Percentiles rank a stretch among this genome's conserved stretches.
phyloP scores from a whole-genome alignment of 1,140 invertebrate genomes.

The Anastrepha obliqua region DNA sequence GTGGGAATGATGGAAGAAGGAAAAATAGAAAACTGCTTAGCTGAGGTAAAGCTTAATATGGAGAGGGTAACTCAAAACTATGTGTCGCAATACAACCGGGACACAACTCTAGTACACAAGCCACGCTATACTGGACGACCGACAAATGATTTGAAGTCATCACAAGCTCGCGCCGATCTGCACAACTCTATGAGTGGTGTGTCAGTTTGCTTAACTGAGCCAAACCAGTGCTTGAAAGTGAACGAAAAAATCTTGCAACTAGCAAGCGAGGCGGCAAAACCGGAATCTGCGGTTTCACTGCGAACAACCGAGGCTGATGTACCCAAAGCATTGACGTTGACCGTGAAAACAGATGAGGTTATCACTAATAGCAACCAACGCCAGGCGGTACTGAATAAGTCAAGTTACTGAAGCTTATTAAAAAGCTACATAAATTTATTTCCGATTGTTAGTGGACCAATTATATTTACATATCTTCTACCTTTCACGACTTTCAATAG shows the following conservation, averaged over 20 bases:
- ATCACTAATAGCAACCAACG: too few relatives aligned
- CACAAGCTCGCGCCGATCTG: neutral
- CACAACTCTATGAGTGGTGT: neutral
- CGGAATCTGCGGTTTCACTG: neutral
- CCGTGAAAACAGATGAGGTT: too few relatives aligned
- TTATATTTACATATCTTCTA: too few relatives aligned
- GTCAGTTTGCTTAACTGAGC: neutral
- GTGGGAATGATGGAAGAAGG: conserved; percentile 5
- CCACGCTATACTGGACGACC: neutral
- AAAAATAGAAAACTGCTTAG: neutral
- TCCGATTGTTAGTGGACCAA: too few relatives aligned
- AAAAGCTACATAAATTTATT: too few relatives aligned
- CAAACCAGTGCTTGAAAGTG: neutral
- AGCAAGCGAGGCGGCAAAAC: neutral
- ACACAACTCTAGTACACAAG: neutral
- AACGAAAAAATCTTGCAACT: neutral
- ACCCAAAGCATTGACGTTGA: neutral
- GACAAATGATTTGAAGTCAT: neutral
- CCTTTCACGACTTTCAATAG: too few relatives aligned
- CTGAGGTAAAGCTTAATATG: neutral
- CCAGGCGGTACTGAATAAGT: too few relatives aligned
- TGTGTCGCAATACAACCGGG: neutral
- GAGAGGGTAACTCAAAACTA: neutral
- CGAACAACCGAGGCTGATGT: neutral
- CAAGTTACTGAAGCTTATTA: too few relatives aligned